Evolutionary conservation across 92 coral and sea anemone species (phyloP).

Genomic region (Paramuricea clavata): DNA sequence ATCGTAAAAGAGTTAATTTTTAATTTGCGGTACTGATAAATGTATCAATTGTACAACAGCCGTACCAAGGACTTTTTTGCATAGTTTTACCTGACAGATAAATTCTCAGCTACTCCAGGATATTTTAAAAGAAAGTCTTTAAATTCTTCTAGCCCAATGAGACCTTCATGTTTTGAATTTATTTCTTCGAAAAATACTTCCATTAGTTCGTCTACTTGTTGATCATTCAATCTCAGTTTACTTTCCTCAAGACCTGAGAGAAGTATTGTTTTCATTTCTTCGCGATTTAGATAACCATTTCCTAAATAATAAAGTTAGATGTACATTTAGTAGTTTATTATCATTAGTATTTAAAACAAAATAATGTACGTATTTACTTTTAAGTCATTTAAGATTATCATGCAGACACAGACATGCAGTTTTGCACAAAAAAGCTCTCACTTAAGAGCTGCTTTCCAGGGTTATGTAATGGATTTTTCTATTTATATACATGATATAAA

Average conservation of each 20-base stretch:
- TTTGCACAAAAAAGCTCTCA: too few relatives aligned
- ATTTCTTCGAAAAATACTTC: conserved; percentile 48
- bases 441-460: too few relatives aligned
- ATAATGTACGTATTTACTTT: neutral
- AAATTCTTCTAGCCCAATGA: conserved; percentile 38
- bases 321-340: too few relatives aligned
- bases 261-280: conserved; percentile 41
- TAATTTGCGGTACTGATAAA: neutral
- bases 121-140: conserved; percentile 28
- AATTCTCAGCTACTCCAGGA: conserved; percentile 49
- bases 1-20: neutral
- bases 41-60: too few relatives aligned
- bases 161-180: conserved; percentile 14
- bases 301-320: neutral
- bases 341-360: neutral
- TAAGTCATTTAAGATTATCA: too few relatives aligned
- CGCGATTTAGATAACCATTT: conserved; percentile 33
- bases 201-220: conserved; percentile 39
- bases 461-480: too few relatives aligned
- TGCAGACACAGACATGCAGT: too few relatives aligned
- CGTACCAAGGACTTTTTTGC: neutral
- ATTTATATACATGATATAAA: too few relatives aligned
- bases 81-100: conserved; percentile 31
- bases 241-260: conserved; percentile 46
- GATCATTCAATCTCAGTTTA: conserved; percentile 35